phyloP scores from a whole-genome alignment of 2,888 invertebrate genomes.

The Lepidonotus clava region DNA sequence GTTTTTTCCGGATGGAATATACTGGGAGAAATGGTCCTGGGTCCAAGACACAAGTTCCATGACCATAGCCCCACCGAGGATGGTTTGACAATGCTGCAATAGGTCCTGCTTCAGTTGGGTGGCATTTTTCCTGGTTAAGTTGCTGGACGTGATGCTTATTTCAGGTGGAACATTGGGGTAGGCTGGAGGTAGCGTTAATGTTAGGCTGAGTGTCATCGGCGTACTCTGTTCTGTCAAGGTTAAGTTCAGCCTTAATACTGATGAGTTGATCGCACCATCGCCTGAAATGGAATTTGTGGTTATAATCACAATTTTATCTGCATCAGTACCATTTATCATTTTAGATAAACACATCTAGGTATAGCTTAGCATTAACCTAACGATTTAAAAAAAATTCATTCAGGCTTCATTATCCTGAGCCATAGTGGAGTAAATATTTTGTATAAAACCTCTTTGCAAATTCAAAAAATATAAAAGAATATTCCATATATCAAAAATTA shows the following conservation, averaged over 20 bases:
- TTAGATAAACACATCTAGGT: too few species aligned
- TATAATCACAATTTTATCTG: neutral
- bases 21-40: conserved; percentile 60
- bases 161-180: conserved; percentile 5
- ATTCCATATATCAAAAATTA: too few species aligned
- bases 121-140: neutral
- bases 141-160: neutral
- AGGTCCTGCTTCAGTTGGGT: conserved; percentile 58
- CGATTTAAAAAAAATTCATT: too few species aligned
- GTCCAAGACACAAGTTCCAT: conserved; percentile 63
- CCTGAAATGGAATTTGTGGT: neutral
- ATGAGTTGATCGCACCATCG: neutral
- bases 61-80: conserved; percentile 66
- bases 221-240: neutral
- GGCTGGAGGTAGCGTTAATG: conserved; percentile 6
- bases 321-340: too few species aligned
- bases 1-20: neutral
- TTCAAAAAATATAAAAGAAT: too few species aligned
- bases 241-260: neutral
- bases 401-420: too few species aligned
- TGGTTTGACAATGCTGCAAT: conserved; percentile 50
- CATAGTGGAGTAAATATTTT: too few species aligned
- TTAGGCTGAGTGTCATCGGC: neutral
- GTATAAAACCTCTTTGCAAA: too few species aligned
- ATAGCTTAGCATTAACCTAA: too few species aligned